phyloP scores from a whole-genome alignment of 2,797 vertebrate genomes.

The Amazona ochrocephala region DNA sequence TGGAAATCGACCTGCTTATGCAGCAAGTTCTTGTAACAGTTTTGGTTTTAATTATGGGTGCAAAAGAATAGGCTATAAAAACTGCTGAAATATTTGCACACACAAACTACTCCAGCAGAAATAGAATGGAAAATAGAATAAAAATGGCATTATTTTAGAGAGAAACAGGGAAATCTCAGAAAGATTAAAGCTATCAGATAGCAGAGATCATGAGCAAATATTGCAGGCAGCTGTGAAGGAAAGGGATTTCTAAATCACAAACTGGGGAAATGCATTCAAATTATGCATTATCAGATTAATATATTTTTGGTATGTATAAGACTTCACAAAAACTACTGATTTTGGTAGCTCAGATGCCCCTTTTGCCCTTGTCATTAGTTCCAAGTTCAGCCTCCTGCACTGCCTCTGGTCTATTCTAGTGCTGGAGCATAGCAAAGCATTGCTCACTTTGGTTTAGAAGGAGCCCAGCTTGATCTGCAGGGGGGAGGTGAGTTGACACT shows the following conservation, averaged over 20 bases:
- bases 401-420: background rate
- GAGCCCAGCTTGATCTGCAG: background rate
- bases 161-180: background rate
- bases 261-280: background rate
- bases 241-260: background rate
- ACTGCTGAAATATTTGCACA: background rate
- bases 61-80: background rate
- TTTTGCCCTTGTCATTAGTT: background rate
- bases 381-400: background rate
- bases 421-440: background rate
- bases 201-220: background rate
- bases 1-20: background rate
- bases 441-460: background rate
- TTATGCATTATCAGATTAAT: background rate
- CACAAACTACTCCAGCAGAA: background rate
- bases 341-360: background rate
- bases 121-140: background rate
- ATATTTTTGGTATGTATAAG: background rate
- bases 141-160: background rate
- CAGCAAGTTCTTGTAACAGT: background rate
- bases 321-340: background rate
- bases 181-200: background rate
- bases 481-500: background rate
- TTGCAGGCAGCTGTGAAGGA: background rate
- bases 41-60: constrained; percentile 25